phyloP scores from a whole-genome alignment of 2,797 vertebrate genomes.

The Sphaeramia orbicularis region DNA sequence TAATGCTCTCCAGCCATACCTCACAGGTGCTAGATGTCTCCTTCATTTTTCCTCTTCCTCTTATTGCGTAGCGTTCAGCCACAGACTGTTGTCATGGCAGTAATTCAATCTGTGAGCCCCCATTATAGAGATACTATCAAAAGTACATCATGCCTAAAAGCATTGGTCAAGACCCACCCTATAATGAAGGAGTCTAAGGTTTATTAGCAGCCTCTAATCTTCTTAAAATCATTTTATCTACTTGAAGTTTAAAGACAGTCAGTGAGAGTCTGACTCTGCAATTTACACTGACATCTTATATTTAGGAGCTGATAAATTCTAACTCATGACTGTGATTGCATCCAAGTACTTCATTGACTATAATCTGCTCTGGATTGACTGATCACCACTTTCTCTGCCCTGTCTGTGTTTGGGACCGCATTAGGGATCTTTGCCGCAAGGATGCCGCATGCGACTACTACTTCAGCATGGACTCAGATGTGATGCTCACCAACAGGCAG shows the following conservation, averaged over 20 bases:
- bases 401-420: conserved; percentile 35
- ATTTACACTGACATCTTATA: conserved; percentile 51
- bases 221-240: conserved; percentile 51
- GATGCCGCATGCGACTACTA: conserved; percentile 92
- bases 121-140: conserved; percentile 36
- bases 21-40: conserved; percentile 7
- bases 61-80: conserved; percentile 32
- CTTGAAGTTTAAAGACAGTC: conserved; percentile 46
- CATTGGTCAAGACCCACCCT: conserved; percentile 40
- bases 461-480: conserved; percentile 95
- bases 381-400: conserved; percentile 32
- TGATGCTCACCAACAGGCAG: conserved; percentile 93
- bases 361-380: conserved; percentile 40
- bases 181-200: conserved; percentile 53
- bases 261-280: conserved; percentile 33
- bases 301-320: conserved; percentile 45
- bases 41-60: neutral
- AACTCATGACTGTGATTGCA: conserved; percentile 22
- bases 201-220: conserved; percentile 70
- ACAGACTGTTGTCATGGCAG: conserved; percentile 42
- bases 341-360: conserved; percentile 40
- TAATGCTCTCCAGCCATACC: neutral
- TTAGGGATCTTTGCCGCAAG: conserved; percentile 93
- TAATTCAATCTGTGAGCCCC: conserved; percentile 27
- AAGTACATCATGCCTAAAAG: conserved; percentile 33